Evolutionary conservation across 1,140 invertebrate genomes (phyloP).

Genomic region (Homalodisca vitripennis): DNA sequence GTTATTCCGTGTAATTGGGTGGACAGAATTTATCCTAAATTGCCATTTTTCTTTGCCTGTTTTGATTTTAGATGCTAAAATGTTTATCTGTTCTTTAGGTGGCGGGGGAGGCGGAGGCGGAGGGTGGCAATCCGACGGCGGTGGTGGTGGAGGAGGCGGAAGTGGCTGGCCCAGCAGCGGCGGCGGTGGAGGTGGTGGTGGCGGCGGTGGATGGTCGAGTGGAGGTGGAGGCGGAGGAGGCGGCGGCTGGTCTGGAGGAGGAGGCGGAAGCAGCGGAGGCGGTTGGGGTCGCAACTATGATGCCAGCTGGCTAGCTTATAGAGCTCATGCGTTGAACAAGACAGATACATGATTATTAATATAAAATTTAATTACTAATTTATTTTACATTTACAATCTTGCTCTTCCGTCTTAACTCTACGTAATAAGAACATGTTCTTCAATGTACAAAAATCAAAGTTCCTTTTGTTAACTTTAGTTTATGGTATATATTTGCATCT

Average conservation of each 20-base stretch:
- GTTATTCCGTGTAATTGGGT: no score
- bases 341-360: constrained; percentile 8
- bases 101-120: not conserved
- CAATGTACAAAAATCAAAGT: no score
- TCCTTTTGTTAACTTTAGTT: no score
- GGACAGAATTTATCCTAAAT: no score
- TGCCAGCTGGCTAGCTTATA: constrained; percentile 18
- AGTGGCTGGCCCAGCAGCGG: not conserved
- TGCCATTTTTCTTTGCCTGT: no score
- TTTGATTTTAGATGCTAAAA: no score
- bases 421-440: no score
- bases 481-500: no score
- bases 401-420: no score
- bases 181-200: not conserved
- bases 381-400: no score
- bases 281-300: constrained; percentile 20
- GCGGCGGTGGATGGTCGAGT: not conserved
- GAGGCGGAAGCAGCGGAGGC: constrained; percentile 15
- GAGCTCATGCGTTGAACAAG: constrained; percentile 8
- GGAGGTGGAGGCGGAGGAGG: not conserved
- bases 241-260: not conserved
- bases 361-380: not conserved
- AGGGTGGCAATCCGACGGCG: not conserved
- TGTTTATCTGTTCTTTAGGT: no score
- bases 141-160: constrained; percentile 8